A percentile compares a stretch with the other conserved stretches of the same genome.
Evolutionary conservation across 2,797 vertebrate species (phyloP).

Genomic region (Artibeus jamaicensis): DNA sequence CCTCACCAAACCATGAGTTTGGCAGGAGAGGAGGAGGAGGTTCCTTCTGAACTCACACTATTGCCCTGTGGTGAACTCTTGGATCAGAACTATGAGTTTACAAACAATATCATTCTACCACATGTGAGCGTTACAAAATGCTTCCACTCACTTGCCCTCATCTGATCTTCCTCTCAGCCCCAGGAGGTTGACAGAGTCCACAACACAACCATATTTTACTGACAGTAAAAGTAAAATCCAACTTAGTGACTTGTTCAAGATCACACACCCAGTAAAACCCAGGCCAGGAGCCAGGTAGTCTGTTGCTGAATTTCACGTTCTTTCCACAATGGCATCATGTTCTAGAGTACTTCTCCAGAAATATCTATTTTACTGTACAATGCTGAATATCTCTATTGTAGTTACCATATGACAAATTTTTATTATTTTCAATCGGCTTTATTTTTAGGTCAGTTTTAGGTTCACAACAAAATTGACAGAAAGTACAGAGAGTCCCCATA

Average conservation of each 20-base stretch:
- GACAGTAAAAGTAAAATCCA: slow-evolving; percentile 1
- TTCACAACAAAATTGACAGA: neutral
- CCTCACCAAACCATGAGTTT: neutral
- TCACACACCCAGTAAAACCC: neutral
- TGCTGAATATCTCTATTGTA: neutral
- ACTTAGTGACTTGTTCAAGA: neutral
- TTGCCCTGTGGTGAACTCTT: neutral
- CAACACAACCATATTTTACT: neutral
- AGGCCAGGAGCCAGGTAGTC: neutral
- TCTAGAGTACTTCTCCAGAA: neutral
- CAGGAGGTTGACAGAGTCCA: neutral
- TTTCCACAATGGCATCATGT: neutral
- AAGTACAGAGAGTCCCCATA: neutral
- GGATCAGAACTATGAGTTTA: neutral
- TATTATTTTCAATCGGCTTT: neutral
- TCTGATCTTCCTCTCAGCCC: neutral
- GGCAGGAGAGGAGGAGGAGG: neutral
- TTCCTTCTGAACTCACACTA: neutral
- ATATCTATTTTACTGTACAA: neutral
- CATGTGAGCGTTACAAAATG: neutral
- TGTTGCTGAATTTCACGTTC: neutral
- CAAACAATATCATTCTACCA: neutral
- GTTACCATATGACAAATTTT: neutral
- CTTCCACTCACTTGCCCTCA: neutral
- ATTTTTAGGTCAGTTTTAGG: neutral